Evolutionary conservation across 2,113 vertebrate species (phyloP).

Genomic region (Gobius niger): DNA sequence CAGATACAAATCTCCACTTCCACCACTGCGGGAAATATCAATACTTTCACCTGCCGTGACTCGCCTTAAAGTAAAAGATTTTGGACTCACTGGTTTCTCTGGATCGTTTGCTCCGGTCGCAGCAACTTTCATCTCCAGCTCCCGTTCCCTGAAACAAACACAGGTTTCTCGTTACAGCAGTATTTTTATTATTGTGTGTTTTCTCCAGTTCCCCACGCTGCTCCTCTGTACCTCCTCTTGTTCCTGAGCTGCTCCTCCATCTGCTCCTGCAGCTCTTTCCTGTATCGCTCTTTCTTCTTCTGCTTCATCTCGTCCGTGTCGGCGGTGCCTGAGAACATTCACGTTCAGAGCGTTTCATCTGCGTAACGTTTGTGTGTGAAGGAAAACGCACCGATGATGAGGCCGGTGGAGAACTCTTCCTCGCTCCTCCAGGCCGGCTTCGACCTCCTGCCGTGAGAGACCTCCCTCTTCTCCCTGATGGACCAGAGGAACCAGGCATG

Average conservation of each 20-base stretch:
- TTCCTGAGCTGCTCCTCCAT: constrained; percentile 88
- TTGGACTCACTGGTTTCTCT: constrained; percentile 82
- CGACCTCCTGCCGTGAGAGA: constrained; percentile 42
- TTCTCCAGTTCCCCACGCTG: too few relatives aligned
- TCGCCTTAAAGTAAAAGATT: neutral
- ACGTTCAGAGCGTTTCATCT: too few relatives aligned
- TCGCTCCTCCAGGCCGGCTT: constrained; percentile 49
- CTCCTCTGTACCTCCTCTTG: constrained; percentile 80
- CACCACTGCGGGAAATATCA: too few relatives aligned
- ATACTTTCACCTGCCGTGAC: too few relatives aligned
- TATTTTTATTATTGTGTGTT: too few relatives aligned
- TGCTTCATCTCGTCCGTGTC: constrained; percentile 70
- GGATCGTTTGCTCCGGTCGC: constrained; percentile 85
- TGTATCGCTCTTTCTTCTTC: constrained; percentile 86
- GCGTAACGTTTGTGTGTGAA: too few relatives aligned
- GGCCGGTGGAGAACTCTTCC: constrained; percentile 75
- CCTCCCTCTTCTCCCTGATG: constrained; percentile 41
- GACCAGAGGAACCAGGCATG: too few relatives aligned
- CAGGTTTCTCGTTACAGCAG: too few relatives aligned
- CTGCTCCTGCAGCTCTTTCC: constrained; percentile 86
- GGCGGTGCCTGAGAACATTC: constrained; percentile 67
- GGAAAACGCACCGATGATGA: constrained; percentile 78
- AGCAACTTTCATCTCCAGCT: constrained; percentile 86
- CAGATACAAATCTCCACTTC: too few relatives aligned
- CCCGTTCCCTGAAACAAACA: constrained; percentile 90